phyloP scores from a whole-genome alignment of 2,888 invertebrate genomes.

The Patella ulyssiponensis region DNA sequence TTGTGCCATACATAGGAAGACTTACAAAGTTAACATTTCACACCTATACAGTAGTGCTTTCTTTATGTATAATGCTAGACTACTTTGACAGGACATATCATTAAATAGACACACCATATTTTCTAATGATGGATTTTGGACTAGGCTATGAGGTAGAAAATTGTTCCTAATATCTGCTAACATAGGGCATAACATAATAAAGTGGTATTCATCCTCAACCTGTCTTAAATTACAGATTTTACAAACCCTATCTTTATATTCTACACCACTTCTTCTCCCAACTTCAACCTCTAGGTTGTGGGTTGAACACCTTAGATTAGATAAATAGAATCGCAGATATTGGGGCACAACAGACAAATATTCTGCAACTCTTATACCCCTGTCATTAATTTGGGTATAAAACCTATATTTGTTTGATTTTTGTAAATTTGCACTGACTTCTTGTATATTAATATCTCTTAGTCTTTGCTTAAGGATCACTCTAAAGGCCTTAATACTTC shows the following conservation, averaged over 20 bases:
- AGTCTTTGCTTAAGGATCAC: neutral
- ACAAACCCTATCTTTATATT: constrained; percentile 5
- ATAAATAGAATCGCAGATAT: constrained; percentile 11
- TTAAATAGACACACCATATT: neutral
- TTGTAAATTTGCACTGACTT: neutral
- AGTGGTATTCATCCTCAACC: constrained; percentile 9
- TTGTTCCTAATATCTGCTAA: constrained; percentile 1
- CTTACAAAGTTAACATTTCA: neutral
- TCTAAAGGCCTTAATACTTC: neutral
- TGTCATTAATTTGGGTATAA: neutral
- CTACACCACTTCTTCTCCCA: neutral
- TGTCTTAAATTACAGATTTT: constrained; percentile 5
- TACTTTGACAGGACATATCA: neutral
- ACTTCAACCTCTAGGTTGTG: constrained; percentile 4
- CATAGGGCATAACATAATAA: constrained; percentile 8
- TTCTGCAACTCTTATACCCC: neutral
- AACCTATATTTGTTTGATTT: neutral
- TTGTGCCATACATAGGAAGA: neutral
- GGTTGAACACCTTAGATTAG: constrained; percentile 1
- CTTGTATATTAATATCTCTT: neutral
- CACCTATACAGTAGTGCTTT: neutral
- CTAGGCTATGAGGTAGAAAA: neutral
- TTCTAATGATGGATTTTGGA: neutral
- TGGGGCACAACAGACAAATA: neutral
- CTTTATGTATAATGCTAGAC: neutral